Percentiles rank a stretch among this genome's conserved stretches.
phyloP scores from a whole-genome alignment of 1,140 invertebrate species.

The Trichonephila inaurata region DNA sequence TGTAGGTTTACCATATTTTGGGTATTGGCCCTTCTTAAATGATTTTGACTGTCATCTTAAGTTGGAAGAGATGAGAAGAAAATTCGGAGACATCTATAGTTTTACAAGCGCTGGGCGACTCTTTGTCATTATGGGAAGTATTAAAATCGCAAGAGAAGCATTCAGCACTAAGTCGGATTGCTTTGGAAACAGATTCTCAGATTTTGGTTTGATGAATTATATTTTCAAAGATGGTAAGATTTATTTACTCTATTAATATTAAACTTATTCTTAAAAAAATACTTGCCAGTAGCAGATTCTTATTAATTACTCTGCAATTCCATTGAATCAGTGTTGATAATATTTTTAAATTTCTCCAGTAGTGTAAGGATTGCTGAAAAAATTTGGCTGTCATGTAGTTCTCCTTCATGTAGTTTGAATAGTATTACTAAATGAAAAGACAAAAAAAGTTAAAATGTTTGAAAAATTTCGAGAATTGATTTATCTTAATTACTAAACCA shows the following conservation, averaged over 20 bases:
- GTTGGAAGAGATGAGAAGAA: not conserved
- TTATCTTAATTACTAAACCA: too few species aligned
- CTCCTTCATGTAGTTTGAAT: too few species aligned
- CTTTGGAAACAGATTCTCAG: not conserved
- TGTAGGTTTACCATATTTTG: conserved; percentile 17
- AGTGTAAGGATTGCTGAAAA: too few species aligned
- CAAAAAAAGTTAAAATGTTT: too few species aligned
- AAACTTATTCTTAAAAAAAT: not conserved
- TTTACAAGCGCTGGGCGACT: not conserved
- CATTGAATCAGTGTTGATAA: too few species aligned
- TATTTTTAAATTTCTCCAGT: too few species aligned
- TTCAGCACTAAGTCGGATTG: conserved; percentile 17
- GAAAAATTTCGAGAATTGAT: too few species aligned
- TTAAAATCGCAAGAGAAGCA: not conserved
- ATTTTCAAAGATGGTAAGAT: conserved; percentile 34
- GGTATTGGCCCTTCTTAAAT: conserved; percentile 17
- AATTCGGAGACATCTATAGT: conserved; percentile 39
- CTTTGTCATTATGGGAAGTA: conserved; percentile 20
- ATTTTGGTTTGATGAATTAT: not conserved
- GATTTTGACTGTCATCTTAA: not conserved
- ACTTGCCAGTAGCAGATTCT: not conserved
- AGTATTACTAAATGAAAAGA: too few species aligned
- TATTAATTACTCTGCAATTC: too few species aligned
- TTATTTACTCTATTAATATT: not conserved
- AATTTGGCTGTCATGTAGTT: too few species aligned